Evolutionary conservation across 2,113 vertebrate genomes (phyloP), one percentile per base, ranked within the genome.

Genomic region (Serilophus lunatus): DNA sequence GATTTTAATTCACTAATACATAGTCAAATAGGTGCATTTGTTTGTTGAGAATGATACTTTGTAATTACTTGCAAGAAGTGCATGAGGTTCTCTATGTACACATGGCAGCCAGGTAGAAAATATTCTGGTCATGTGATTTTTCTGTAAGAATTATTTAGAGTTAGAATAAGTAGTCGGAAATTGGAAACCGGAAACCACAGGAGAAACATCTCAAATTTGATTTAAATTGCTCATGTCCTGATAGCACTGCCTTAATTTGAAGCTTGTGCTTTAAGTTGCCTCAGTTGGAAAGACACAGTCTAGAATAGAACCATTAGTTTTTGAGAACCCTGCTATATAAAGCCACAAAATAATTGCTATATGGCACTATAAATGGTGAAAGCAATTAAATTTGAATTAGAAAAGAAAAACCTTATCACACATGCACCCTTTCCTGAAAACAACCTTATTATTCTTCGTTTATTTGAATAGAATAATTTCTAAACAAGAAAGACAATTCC

Each of bases 151-250:
- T 64, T 86, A 49, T 75, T 24, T 70, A 50, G 15, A 14, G 3
- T n/a, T 63, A 49, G 10, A 23, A 7, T 54, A 79, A 47, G 33
- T 36, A 51, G 26, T 12, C 75, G 47, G 25, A 70, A 86, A 69
- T 45, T 65, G 36, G 36, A 45, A 36, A 29, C 28, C 57, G 22
- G 18, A 84, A 89, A 40, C 17, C 5, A 7, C 20, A 40, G 38
- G 26, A 80, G 49, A 40, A 88, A 44, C 0, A 0, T 45, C 19
- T 69, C 0, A n/a, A 57, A 13, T 61, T 91, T 38, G 10, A 56
- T 77, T 80, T 72, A 64, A 70, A 8, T 64, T 81, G 18, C 33
- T 14, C 7, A 18, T 66, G 22, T 59, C 11, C 12, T 7, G 7
- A 2, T 8, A 64, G 11, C 24, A 47, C 20, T 82, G 31, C 13